phyloP scores from a whole-genome alignment of 2,888 invertebrate genomes.

The Aphodius sticticus region DNA sequence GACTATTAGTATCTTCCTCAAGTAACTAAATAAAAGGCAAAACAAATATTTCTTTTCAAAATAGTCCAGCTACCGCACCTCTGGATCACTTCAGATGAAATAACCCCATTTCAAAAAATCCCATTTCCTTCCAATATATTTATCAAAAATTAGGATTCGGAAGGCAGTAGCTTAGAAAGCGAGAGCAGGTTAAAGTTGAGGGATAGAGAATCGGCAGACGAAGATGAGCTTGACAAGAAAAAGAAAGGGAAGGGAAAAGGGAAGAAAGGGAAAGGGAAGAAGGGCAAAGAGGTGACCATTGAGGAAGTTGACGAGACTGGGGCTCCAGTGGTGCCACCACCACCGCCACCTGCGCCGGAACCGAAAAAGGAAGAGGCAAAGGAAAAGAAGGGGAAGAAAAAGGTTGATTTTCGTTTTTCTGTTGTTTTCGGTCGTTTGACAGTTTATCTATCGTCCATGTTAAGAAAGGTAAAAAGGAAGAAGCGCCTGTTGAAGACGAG shows the following conservation, averaged over 20 bases:
- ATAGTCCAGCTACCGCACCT: no score
- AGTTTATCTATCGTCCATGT: background rate
- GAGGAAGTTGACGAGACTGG: background rate
- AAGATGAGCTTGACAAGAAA: background rate
- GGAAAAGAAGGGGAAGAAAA: slow-evolving; percentile 44
- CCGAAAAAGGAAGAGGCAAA: slow-evolving; percentile 32
- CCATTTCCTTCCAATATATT: no score
- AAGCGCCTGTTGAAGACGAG: slow-evolving; percentile 20
- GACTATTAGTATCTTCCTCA: no score
- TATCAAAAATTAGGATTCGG: background rate
- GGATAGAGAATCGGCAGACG: background rate
- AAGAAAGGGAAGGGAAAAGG: background rate
- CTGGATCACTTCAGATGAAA: no score
- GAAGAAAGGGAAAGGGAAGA: slow-evolving; percentile 25
- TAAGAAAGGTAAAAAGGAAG: slow-evolving; percentile 25
- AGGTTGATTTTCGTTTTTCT: background rate
- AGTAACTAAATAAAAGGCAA: no score
- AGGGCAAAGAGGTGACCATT: slow-evolving; percentile 14
- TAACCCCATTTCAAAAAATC: no score
- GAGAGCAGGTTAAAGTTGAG: background rate
- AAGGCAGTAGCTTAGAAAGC: background rate
- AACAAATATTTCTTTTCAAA: no score
- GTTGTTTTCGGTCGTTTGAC: no score
- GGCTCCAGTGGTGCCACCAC: background rate
- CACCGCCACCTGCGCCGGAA: slow-evolving; percentile 23